Base-by-base conservation (phyloP, 2,797 vertebrate species). In the Galago senegalensis region DNA sequence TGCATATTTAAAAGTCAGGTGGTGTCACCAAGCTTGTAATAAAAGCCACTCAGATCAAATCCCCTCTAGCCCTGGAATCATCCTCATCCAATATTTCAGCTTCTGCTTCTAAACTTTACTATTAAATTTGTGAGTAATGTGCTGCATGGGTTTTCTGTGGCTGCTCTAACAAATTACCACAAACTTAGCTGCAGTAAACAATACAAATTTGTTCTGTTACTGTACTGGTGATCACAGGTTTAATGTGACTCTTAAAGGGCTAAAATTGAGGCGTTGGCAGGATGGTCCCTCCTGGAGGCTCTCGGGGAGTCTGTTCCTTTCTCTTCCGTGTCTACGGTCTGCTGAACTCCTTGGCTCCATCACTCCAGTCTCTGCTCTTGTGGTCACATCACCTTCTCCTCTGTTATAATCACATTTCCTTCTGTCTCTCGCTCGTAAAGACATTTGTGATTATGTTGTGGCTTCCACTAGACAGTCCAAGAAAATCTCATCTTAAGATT, bases 1-100 rank as follows among this genome's bases (percentile, higher is more conserved):
- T 92, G n/a, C 49, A 83, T 87, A 82, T 87, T 76, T 83, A 70
- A 67, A 75, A 92, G 29, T 69, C 77, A 82, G 49, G 81, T 87
- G 75, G 4, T 43, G 29, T 21, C 18, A 75, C 21, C 69, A 56
- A 56, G 18, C 75, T 87, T 67, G 53, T 34, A 53, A 89, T 58
- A 34, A 81, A 73, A 69, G 20, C 46, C 58, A 49, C 14, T 89
- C 65, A 6, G 20, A 73, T 69, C 16, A 9, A 37, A 75, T 93
- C 40, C 53, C 23, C 40, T 27, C 31, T 49, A n/a, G 14, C 65
- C 20, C 87, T 75, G 11, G 34, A 49, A 8, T 81, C 58, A 40
- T 75, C 49, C 49, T 34, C 4, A 14, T 72, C 75, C 49, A 65
- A 9, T 81, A 23, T 43, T 75, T 93, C 46, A 53, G 25, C 23